These are phyloP conservation scores for Pelodiscus sinensis DNA, from an alignment of 2,113 vertebrate species.

Conservation along the genomic window DNA sequence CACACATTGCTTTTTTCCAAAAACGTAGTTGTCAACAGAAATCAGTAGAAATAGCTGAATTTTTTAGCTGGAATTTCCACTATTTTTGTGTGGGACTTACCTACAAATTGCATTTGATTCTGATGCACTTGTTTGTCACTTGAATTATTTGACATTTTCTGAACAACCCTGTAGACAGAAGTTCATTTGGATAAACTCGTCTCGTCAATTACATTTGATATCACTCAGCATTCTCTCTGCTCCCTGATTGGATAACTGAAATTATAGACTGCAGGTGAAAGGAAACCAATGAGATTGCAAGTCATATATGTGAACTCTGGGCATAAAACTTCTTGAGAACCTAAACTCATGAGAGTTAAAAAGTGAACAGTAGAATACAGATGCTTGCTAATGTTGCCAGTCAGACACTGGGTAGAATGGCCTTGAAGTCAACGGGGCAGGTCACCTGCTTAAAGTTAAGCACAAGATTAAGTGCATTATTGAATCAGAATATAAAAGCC, in stretches of 20 bases:
- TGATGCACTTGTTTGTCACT: neutral
- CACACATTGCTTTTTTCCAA: constrained; percentile 55
- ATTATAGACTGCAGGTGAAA: constrained; percentile 10
- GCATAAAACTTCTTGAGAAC: neutral
- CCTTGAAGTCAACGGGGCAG: neutral
- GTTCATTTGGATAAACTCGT: neutral
- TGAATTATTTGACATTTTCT: neutral
- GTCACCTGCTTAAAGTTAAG: constrained; percentile 23
- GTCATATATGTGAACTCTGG: neutral
- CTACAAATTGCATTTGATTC: constrained; percentile 46
- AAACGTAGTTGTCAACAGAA: constrained; percentile 39
- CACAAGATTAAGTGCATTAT: neutral
- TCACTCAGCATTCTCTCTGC: neutral
- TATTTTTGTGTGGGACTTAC: neutral
- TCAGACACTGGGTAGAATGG: neutral
- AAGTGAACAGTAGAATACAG: neutral
- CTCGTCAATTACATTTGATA: neutral
- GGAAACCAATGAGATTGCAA: accelerated
- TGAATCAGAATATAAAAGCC: neutral
- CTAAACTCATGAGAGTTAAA: neutral
- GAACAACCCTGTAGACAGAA: neutral
- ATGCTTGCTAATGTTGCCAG: neutral
- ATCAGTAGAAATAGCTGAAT: constrained; percentile 38
- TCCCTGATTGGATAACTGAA: neutral
- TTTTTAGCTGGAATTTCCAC: constrained; percentile 37